Evolutionary conservation across 2,888 invertebrate species (phyloP).

Genomic region (Lepidochrysops patricia): DNA sequence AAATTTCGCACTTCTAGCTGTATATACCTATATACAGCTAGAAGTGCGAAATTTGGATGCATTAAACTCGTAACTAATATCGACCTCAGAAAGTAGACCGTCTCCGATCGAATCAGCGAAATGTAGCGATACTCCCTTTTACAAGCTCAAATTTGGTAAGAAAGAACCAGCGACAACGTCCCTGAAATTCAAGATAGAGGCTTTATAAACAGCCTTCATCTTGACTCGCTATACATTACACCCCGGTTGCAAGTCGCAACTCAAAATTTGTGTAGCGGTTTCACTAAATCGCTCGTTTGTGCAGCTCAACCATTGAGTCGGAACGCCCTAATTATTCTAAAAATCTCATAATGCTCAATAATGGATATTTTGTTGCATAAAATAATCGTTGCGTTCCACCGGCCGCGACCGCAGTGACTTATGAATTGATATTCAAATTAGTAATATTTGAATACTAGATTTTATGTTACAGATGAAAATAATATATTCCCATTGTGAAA

Average conservation of each 20-base stretch:
- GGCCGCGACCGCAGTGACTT: neutral
- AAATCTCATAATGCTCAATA: neutral
- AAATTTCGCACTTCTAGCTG: no score
- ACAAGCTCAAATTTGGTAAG: no score
- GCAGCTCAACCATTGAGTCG: neutral
- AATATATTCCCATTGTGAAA: neutral
- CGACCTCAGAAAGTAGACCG: no score
- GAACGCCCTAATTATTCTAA: neutral
- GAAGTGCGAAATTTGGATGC: no score
- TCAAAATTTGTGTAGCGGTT: neutral
- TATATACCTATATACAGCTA: no score
- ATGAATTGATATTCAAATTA: neutral
- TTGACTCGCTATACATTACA: no score
- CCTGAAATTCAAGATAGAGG: no score
- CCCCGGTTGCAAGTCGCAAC: neutral
- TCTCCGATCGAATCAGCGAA: no score
- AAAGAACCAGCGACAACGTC: no score
- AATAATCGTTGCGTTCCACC: neutral
- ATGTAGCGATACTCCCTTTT: no score
- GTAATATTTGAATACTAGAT: neutral
- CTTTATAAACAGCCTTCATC: no score
- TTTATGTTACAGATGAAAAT: neutral
- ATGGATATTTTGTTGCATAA: neutral
- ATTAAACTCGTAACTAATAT: no score
- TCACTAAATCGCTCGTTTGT: neutral